These are phyloP conservation scores for Digitonthophagus gazella DNA, from an alignment of 2,888 invertebrate genomes.

Conservation along the genomic window DNA sequence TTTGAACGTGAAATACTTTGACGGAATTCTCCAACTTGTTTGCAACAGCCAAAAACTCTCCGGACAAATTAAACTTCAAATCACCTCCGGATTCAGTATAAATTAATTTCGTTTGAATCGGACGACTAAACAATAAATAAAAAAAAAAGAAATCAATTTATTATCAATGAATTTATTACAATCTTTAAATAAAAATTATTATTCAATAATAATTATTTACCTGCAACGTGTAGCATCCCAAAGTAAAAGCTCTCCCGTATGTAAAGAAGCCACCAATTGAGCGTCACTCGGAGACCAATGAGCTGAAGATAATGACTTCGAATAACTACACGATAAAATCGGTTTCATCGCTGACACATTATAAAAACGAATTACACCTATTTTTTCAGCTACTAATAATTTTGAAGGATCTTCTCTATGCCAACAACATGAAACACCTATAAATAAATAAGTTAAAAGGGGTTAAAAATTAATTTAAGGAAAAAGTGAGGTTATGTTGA, in stretches of 20 bases:
- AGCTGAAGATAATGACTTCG: constrained; percentile 62
- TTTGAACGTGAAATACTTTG: constrained; percentile 62
- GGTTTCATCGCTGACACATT: constrained; percentile 66
- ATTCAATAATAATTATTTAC: constrained; percentile 45
- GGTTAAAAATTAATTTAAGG: too few species aligned
- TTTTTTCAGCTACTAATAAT: constrained; percentile 72
- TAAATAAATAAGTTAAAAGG: too few species aligned
- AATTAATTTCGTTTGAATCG: constrained; percentile 58
- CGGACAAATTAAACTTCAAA: constrained; percentile 62
- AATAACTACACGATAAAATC: constrained; percentile 64
- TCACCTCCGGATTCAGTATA: constrained; percentile 64
- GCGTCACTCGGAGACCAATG: constrained; percentile 70
- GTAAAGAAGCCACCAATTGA: constrained; percentile 61
- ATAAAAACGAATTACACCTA: constrained; percentile 71
- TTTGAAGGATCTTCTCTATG: constrained; percentile 69
- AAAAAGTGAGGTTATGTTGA: not conserved
- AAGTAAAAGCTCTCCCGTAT: constrained; percentile 64
- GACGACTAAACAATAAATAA: constrained; percentile 56
- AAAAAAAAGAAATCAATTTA: too few species aligned
- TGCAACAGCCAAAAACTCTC: constrained; percentile 65
- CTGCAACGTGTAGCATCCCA: constrained; percentile 69
- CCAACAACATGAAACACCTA: constrained; percentile 62
- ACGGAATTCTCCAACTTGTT: constrained; percentile 66
- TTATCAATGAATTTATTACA: not conserved
- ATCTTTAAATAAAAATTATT: not conserved